A percentile compares a stretch with the other conserved stretches of the same genome.
These are phyloP conservation scores for Hoplostethus atlanticus DNA, from an alignment of 2,797 vertebrate genomes.

Conservation along the genomic window DNA sequence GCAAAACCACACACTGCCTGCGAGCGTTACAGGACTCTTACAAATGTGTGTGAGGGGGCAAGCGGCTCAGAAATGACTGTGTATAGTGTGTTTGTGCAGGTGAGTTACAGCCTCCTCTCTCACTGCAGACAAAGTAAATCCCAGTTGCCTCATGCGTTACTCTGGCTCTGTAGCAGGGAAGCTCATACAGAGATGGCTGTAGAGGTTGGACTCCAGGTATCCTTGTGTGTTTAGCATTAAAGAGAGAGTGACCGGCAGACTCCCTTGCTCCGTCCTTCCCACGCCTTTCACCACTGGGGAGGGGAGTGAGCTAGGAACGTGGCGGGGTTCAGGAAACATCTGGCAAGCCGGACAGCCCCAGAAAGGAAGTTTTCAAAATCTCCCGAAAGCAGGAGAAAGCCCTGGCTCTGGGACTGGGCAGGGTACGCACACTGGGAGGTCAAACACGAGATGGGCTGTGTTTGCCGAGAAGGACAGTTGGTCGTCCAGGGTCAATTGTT, in stretches of 20 bases:
- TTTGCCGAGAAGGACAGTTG: too few relatives aligned
- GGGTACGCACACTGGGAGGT: constrained; percentile 60
- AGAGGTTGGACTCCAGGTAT: constrained; percentile 53
- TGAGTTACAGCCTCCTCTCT: constrained; percentile 33
- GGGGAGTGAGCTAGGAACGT: constrained; percentile 71
- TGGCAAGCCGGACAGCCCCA: constrained; percentile 89
- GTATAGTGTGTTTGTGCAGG: background rate
- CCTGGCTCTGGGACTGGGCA: constrained; percentile 58
- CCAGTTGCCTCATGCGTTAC: constrained; percentile 6
- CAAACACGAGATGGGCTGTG: constrained; percentile 61
- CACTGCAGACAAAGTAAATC: constrained; percentile 37
- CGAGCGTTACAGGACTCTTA: constrained; percentile 26
- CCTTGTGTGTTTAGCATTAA: constrained; percentile 33
- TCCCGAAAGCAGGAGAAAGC: constrained; percentile 85
- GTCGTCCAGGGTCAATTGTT: background rate
- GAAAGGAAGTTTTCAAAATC: constrained; percentile 92
- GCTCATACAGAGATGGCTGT: constrained; percentile 4
- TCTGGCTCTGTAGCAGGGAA: constrained; percentile 8
- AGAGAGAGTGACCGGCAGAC: constrained; percentile 54
- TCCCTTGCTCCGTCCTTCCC: constrained; percentile 47
- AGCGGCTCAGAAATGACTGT: constrained; percentile 25
- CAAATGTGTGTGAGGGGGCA: constrained; percentile 18
- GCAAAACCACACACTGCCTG: constrained; percentile 18
- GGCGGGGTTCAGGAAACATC: constrained; percentile 93
- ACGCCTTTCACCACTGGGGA: constrained; percentile 59